A percentile compares a stretch with the other conserved stretches of the same genome.
These are phyloP conservation scores for Plumapathes pennacea DNA, from an alignment of 92 coral and sea anemone species.

Conservation along the genomic window DNA sequence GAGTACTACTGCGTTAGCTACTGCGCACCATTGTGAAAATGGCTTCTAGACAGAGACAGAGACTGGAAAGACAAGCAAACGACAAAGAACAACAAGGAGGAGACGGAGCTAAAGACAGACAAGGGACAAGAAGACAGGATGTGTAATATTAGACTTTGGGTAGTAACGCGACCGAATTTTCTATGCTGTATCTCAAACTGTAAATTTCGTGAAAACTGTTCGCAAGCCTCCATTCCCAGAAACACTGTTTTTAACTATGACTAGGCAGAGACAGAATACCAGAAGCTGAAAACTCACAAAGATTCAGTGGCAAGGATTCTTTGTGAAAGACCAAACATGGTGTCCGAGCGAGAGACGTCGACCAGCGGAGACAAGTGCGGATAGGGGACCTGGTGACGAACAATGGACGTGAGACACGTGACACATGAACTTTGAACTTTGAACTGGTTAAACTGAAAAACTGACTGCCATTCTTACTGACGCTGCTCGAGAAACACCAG, in stretches of 20 bases:
- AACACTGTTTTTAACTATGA: too few species aligned
- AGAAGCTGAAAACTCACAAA: slow-evolving; percentile 67
- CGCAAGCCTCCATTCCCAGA: too few species aligned
- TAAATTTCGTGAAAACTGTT: too few species aligned
- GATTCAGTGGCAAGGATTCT: slow-evolving; percentile 98
- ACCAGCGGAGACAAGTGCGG: slow-evolving; percentile 93
- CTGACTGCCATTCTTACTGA: too few species aligned
- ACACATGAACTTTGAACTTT: neutral
- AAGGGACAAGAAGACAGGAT: too few species aligned
- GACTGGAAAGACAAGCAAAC: neutral
- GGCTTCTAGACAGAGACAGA: neutral
- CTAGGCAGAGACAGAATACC: too few species aligned
- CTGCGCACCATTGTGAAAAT: neutral
- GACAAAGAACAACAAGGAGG: neutral
- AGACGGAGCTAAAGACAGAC: neutral
- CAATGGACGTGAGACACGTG: neutral
- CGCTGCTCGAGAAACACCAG: neutral
- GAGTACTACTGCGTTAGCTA: neutral
- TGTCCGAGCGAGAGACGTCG: slow-evolving; percentile 72
- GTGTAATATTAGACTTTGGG: too few species aligned
- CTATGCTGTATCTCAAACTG: too few species aligned
- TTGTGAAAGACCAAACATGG: slow-evolving; percentile 94
- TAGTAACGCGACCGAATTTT: too few species aligned
- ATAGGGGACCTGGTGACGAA: slow-evolving; percentile 71
- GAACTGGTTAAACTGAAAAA: neutral